Base-by-base conservation (phyloP, 2,113 vertebrate species). In the Brachyistius frenatus region DNA sequence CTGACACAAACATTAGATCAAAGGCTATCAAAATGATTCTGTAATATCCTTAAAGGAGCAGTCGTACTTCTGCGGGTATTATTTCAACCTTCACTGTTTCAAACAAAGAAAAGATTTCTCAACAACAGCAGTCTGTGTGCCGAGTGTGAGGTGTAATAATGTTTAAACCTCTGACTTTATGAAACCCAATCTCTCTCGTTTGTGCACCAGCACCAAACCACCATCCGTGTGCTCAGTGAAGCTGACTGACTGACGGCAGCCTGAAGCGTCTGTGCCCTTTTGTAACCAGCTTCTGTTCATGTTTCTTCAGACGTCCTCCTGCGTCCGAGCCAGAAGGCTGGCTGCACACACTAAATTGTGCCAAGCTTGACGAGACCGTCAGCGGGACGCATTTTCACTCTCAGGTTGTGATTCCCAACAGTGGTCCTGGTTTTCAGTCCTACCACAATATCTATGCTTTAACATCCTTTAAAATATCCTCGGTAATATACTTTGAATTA, bases 191-290 rank as follows among this genome's bases (percentile, higher is more conserved):
- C 57, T 57, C 1, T 35, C 11, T 14, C 31, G 30, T 60, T 52
- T 4, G 7, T 53, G 46, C 41, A 39, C 13, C 46, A 46, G 58
- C 1, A 33, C 7, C 4, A 63, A 23, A 63, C 56, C 23, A 56
- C 33, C 46, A 23, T 7, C 41, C 2, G 9, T 13, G 41, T 2
- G 23, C 14, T 33, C 36, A 30, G 8, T 10, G 33, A 50, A 73
- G 8, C 63, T 23, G n/a, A 4, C 23, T 69, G 61, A 71, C 6
- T 47, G 6, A 58, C 60, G 73, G 64, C 46, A 55, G 57, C 39
- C 31, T 6, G 33, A 10, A 67, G 49, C 30, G 2, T 53, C 36
- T 58, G 23, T 62, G 41, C 41, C 41, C 44, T 63, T 75, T 56
- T 41, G 39, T 30, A 23, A 36, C 37, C 36, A 46, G 2, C 16